These are phyloP conservation scores for Chelmon rostratus DNA, from an alignment of 2,797 vertebrate genomes.

Conservation along the genomic window DNA sequence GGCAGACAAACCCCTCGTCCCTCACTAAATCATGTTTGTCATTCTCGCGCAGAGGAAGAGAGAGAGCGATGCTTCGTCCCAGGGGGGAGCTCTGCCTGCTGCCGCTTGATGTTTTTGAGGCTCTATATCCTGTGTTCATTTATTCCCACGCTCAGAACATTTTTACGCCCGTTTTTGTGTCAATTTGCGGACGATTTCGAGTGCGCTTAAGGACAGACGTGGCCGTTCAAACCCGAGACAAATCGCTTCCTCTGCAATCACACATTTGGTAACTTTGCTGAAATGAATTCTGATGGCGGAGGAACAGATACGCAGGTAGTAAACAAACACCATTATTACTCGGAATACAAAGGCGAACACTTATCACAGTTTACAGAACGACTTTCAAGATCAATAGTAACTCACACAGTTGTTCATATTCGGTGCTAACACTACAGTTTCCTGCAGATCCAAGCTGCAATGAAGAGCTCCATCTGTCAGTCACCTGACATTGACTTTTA, in stretches of 20 bases:
- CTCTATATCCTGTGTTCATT: constrained; percentile 29
- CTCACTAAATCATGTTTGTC: constrained; percentile 66
- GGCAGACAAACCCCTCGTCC: constrained; percentile 58
- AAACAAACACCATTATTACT: background rate
- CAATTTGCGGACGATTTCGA: background rate
- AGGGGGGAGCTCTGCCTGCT: constrained; percentile 41
- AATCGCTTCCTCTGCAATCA: background rate
- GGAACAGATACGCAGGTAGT: background rate
- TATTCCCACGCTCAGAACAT: constrained; percentile 19
- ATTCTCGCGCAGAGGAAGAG: constrained; percentile 23
- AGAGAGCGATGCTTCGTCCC: constrained; percentile 35
- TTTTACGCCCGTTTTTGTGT: constrained; percentile 6
- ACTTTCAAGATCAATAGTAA: background rate
- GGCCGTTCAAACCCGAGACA: background rate
- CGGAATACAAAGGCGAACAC: background rate
- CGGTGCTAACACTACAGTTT: background rate
- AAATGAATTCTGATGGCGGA: background rate
- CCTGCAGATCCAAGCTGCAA: background rate
- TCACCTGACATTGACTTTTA: background rate
- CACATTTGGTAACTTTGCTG: background rate
- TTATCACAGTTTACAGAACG: accelerated
- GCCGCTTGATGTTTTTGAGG: constrained; percentile 44
- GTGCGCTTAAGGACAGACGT: background rate
- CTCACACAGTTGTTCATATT: background rate
- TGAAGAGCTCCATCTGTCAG: background rate